Percentiles rank a stretch among this genome's conserved stretches.
Conservation (phyloP, 2,888 invertebrate species). For the Agrilus cyanescens region DNA sequence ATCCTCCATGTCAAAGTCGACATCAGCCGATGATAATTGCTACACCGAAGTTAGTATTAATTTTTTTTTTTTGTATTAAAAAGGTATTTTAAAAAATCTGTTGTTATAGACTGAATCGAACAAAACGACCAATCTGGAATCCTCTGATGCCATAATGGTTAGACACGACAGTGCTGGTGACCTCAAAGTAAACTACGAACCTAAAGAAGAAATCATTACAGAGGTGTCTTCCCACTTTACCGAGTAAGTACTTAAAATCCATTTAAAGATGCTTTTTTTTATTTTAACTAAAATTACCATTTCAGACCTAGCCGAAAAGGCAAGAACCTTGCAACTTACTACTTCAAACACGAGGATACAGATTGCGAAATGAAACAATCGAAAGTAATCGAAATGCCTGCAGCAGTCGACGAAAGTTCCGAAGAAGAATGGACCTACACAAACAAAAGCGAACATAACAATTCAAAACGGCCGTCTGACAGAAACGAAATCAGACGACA, state of each 20-base stretch:
- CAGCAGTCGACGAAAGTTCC: slow-evolving; percentile 43
- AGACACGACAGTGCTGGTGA: slow-evolving; percentile 7
- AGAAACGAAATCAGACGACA: slow-evolving; percentile 15
- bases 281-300: slow-evolving; percentile 1
- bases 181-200: slow-evolving; percentile 5
- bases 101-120: slow-evolving; percentile 1
- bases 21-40: not conserved
- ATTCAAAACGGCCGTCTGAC: slow-evolving; percentile 14
- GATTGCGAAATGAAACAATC: slow-evolving; percentile 55
- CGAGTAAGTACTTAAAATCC: slow-evolving; percentile 16
- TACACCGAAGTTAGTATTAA: not conserved
- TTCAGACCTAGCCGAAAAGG: slow-evolving; percentile 60
- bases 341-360: slow-evolving; percentile 77
- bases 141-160: slow-evolving; percentile 7
- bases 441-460: slow-evolving; percentile 33
- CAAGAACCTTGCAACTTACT: slow-evolving; percentile 73
- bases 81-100: slow-evolving; percentile 2
- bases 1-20: not conserved
- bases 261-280: not conserved
- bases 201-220: slow-evolving; percentile 8
- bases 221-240: slow-evolving; percentile 31
- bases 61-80: slow-evolving; percentile 4
- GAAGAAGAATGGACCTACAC: slow-evolving; percentile 62
- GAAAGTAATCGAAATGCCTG: slow-evolving; percentile 39
- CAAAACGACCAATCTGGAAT: not conserved